These are phyloP conservation scores for Hirudinaria manillensis DNA, from an alignment of 2,888 invertebrate genomes.

Conservation along the genomic window DNA sequence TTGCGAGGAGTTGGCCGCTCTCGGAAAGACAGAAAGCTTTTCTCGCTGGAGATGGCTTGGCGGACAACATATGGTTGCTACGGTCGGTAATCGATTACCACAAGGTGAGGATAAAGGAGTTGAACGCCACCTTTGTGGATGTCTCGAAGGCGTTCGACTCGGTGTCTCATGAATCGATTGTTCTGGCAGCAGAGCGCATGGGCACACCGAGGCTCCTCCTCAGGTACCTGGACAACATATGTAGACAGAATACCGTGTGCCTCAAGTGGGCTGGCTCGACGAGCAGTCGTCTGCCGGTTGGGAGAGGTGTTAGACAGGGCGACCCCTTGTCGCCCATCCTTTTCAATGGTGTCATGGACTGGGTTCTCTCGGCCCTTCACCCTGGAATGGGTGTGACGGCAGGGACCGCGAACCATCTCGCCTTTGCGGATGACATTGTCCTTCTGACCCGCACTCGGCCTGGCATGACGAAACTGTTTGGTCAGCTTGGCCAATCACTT, in stretches of 20 bases:
- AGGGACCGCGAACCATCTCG: not conserved
- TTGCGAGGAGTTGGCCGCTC: not conserved
- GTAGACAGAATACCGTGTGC: not conserved
- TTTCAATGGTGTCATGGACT: slow-evolving; percentile 17
- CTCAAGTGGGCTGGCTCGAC: no score
- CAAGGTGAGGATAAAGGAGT: not conserved
- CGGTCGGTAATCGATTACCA: not conserved
- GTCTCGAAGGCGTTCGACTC: not conserved
- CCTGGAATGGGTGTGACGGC: not conserved
- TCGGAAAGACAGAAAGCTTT: not conserved
- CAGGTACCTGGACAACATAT: not conserved
- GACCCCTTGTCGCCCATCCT: slow-evolving; percentile 19
- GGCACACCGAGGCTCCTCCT: not conserved
- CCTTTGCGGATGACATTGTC: slow-evolving; percentile 12
- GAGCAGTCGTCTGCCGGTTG: no score
- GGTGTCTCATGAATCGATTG: not conserved
- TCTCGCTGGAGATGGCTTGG: not conserved
- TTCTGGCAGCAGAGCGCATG: not conserved
- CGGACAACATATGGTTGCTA: not conserved
- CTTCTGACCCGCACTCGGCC: not conserved
- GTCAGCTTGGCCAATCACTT: no score
- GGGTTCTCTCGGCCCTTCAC: not conserved
- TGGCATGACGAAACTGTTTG: not conserved
- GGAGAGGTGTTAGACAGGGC: not conserved
- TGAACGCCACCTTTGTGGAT: not conserved